phyloP scores from a whole-genome alignment of 2,888 invertebrate species.

The Zootermopsis nevadensis region DNA sequence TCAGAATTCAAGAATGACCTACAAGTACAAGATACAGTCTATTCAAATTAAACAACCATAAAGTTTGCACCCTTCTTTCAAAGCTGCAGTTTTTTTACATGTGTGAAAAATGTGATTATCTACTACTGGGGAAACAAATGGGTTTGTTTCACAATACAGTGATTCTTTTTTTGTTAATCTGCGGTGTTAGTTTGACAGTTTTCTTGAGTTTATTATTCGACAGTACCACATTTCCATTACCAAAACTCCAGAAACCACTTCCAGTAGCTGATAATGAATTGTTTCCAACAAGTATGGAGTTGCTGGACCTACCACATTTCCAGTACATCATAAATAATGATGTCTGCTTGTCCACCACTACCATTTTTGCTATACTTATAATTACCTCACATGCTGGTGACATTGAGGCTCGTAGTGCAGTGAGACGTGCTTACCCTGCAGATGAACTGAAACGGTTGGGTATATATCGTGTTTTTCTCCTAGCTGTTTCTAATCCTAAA shows the following conservation, averaged over 20 bases:
- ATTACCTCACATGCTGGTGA: slow-evolving; percentile 84
- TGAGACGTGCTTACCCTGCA: slow-evolving; percentile 74
- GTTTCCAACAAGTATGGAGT: slow-evolving; percentile 8
- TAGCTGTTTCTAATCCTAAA: slow-evolving; percentile 69
- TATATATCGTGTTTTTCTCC: slow-evolving; percentile 74
- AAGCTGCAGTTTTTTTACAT: not conserved
- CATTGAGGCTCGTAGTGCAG: slow-evolving; percentile 75
- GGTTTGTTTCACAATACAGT: slow-evolving; percentile 18
- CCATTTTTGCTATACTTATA: slow-evolving; percentile 60
- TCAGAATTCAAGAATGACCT: no score
- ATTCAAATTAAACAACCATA: no score
- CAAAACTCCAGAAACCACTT: slow-evolving; percentile 21
- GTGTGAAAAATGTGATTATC: not conserved
- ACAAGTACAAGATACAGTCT: no score
- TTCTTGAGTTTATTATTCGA: slow-evolving; percentile 22
- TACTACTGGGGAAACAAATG: not conserved
- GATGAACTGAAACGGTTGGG: slow-evolving; percentile 70
- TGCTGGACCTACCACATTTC: slow-evolving; percentile 55
- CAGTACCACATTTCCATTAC: slow-evolving; percentile 5
- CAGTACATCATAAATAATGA: slow-evolving; percentile 56
- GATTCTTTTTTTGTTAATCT: slow-evolving; percentile 22
- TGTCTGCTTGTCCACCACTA: slow-evolving; percentile 52
- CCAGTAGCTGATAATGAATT: not conserved
- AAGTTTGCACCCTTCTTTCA: no score
- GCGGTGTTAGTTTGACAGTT: slow-evolving; percentile 24